A percentile compares a stretch with the other conserved stretches of the same genome.
These are phyloP conservation scores for Monopis laevigella DNA, from an alignment of 2,888 invertebrate genomes.

Conservation along the genomic window DNA sequence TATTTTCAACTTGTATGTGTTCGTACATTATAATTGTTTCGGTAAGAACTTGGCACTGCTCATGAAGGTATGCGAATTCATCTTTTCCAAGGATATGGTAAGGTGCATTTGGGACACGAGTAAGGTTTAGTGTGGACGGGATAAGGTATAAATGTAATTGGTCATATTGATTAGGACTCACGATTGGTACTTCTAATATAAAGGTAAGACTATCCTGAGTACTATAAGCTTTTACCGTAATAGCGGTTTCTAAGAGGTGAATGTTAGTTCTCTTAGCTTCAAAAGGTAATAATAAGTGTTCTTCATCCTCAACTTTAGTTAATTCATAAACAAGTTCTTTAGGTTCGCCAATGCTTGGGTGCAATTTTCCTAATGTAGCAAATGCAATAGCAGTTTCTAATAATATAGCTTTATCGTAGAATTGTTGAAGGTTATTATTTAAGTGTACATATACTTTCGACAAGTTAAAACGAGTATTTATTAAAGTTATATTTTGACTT, in stretches of 20 bases:
- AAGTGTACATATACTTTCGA: neutral
- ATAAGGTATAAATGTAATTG: constrained; percentile 1
- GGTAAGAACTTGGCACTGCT: neutral
- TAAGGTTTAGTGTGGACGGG: neutral
- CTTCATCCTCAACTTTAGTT: neutral
- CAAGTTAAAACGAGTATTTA: neutral
- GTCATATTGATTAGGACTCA: neutral
- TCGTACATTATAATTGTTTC: neutral
- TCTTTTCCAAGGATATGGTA: neutral
- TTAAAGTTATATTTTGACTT: neutral
- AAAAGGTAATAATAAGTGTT: neutral
- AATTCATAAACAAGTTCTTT: neutral
- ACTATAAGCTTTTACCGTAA: constrained; percentile 7
- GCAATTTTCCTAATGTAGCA: neutral
- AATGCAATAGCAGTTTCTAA: constrained; percentile 5
- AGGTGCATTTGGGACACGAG: constrained; percentile 1
- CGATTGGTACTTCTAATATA: constrained; percentile 8
- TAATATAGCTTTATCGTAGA: constrained; percentile 1
- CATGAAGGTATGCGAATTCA: neutral
- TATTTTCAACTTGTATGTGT: constrained; percentile 3
- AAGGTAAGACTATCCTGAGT: neutral
- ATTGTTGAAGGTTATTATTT: constrained; percentile 2
- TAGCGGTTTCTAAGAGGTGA: neutral
- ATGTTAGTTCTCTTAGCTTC: constrained; percentile 1
- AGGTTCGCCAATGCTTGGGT: constrained; percentile 2